Evolutionary conservation across 2,113 vertebrate species (phyloP), one percentile per base, ranked within the genome.

Genomic region (Tiliqua scincoides): DNA sequence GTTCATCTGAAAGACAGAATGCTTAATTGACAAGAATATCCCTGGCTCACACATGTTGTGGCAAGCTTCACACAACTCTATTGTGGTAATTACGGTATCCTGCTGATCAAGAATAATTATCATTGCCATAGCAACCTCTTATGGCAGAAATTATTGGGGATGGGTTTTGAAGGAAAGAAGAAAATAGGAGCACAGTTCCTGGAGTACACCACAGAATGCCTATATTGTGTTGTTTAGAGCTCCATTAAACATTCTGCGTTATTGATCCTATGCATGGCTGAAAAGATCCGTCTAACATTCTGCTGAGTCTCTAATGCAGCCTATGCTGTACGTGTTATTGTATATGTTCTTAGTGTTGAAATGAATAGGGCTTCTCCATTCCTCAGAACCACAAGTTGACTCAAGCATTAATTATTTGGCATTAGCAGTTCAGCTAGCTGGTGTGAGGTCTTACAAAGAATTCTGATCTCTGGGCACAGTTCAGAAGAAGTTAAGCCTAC

Each of bases 81-180:
- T 93, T 93, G 91, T 88, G 88, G 90, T 94, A 95, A 95, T 94
- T 95, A 92, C 89, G 87, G 92, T 88, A 95, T 93, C 93, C 91
- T 93, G 92, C 94, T 94, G 94, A 95, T 96, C 92, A 85, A 79
- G 93, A 93, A 86, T 94, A 95, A 95, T 95, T 94, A 90, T 76
- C 91, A 87, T 95, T 92, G 83, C 93, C 93, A 95, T 93, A 81
- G 92, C 92, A 95, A 95, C 93, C 68, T 76, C 61, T 1, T 61
- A 62, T 25, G 73, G 91, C 20, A 88, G 48, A 88, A 88, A 88
- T 40, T 87, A 52, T 30, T 77, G 87, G 86, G 54, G 21, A 12
- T 2, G 84, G 81, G 85, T 15, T 9, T 83, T 57, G 59, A 37
- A 84, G 74, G 37, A 91, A 85, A 84, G 17, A 61, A 85, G 5